These are phyloP conservation scores for Hyles euphorbiae DNA, from an alignment of 1,140 invertebrate species.

Conservation along the genomic window DNA sequence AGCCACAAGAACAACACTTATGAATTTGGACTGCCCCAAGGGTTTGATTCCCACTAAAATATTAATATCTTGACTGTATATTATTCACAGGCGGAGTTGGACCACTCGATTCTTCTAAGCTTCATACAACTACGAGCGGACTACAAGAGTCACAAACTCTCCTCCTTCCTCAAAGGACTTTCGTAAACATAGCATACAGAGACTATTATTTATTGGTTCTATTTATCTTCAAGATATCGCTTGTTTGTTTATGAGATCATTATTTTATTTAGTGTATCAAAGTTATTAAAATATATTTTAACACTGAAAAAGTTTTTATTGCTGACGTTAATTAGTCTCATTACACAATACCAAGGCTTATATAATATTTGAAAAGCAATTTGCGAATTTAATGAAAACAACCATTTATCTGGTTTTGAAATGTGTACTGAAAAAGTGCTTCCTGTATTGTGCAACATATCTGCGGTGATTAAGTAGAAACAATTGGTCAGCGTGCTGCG, in stretches of 20 bases:
- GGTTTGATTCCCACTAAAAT: no score
- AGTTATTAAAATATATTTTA: constrained; percentile 6
- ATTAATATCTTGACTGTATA: background rate
- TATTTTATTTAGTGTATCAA: constrained; percentile 1
- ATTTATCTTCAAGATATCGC: constrained; percentile 5
- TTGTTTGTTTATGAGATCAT: constrained; percentile 2
- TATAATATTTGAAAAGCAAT: background rate
- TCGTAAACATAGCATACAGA: constrained; percentile 28
- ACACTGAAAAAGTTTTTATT: background rate
- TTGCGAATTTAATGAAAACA: background rate
- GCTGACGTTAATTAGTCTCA: no score
- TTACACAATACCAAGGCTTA: background rate
- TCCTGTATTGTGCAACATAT: constrained; percentile 10
- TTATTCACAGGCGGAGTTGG: constrained; percentile 86
- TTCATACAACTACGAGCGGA: constrained; percentile 96
- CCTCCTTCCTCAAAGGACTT: constrained; percentile 79
- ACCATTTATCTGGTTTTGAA: constrained; percentile 15
- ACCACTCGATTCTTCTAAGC: constrained; percentile 89
- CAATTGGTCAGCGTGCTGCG: constrained; percentile 11
- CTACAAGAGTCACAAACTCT: constrained; percentile 90
- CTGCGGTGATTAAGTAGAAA: background rate
- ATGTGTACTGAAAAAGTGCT: constrained; percentile 11
- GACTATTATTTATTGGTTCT: background rate
- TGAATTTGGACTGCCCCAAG: no score
- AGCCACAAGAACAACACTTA: no score